Evolutionary conservation across 2,888 invertebrate genomes (phyloP).

Genomic region (Zaprionus bogoriensis): DNA sequence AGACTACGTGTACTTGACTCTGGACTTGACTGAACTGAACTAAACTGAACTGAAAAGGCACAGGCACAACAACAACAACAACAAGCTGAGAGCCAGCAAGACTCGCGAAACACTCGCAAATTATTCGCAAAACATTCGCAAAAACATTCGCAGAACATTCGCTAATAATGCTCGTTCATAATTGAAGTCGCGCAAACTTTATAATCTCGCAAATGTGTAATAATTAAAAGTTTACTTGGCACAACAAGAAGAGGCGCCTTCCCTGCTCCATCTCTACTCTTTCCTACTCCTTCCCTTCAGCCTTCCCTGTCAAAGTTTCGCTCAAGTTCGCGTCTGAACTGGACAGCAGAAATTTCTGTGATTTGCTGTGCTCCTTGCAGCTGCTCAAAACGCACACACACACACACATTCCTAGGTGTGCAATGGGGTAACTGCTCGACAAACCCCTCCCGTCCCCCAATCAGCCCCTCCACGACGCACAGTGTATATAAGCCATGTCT

Average conservation of each 20-base stretch:
- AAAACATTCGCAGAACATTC: conserved; percentile 8
- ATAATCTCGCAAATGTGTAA: conserved; percentile 68
- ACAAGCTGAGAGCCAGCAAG: conserved; percentile 17
- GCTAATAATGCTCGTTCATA: conserved; percentile 41
- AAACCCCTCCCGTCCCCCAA: too few species aligned
- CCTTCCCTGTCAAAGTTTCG: conserved; percentile 43
- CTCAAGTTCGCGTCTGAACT: conserved; percentile 40
- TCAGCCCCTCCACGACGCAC: not conserved
- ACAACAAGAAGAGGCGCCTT: not conserved
- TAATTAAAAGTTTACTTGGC: conserved; percentile 64
- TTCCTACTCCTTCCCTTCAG: not conserved
- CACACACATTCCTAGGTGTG: too few species aligned
- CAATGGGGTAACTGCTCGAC: too few species aligned
- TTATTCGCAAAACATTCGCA: conserved; percentile 11
- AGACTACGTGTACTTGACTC: too few species aligned
- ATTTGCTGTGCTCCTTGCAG: not conserved
- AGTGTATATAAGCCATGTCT: not conserved
- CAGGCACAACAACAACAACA: conserved; percentile 22
- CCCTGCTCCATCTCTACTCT: too few species aligned
- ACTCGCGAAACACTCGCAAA: conserved; percentile 4
- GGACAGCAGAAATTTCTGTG: conserved; percentile 6
- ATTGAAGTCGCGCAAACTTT: conserved; percentile 65
- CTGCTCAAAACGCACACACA: too few species aligned
- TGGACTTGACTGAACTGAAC: too few species aligned
- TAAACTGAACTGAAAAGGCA: too few species aligned